Evolutionary conservation across 2,113 vertebrate genomes (phyloP), one percentile per base, ranked within the genome.

Genomic region (Murina feae): DNA sequence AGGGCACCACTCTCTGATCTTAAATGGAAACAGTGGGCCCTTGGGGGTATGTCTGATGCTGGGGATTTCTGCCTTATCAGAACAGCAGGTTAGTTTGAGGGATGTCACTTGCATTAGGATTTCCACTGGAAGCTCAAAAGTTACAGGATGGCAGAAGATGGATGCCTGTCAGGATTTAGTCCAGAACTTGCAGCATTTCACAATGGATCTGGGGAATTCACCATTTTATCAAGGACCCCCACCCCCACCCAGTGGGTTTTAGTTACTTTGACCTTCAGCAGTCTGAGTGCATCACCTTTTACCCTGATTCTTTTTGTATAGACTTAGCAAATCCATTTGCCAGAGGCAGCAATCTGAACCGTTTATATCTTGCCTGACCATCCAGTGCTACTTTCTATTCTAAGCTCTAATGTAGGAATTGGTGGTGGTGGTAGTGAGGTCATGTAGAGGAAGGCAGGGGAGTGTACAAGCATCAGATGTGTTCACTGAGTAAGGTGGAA

Each of bases 31-130:
- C 55, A 25, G 1, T 51, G 49, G 49, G 11, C 90, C 87, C 47
- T 44, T 87, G 89, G 18, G 18, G 23, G 47, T 60, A 23, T 93
- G 89, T 47, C 92, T 94, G 85, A 69, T 58, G 47, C 68, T 96
- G 75, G 83, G 63, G 16, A 66, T 93, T 83, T 83, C 86, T 58
- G 28, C 55, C 71, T 95, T 42, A 2, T 78, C 42, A n/a, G 94
- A 91, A 89, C 44, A 1, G 2, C 89, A 78, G 51, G 91, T 75
- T 23, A 0, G 0, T 79, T 80, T 95, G 65, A 87, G 86, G 86
- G 85, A 13, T 39, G 53, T 89, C 35, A 68, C 83, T 16, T n/a
- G 39, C 30, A 37, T 42, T 51, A 71, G 60, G 16, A 30, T 65
- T 82, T 49, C 42, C 55, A 20, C 66, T 12, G 32, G 39, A 86